phyloP scores from a whole-genome alignment of 1,140 invertebrate genomes.

The Goniozus legneri region DNA sequence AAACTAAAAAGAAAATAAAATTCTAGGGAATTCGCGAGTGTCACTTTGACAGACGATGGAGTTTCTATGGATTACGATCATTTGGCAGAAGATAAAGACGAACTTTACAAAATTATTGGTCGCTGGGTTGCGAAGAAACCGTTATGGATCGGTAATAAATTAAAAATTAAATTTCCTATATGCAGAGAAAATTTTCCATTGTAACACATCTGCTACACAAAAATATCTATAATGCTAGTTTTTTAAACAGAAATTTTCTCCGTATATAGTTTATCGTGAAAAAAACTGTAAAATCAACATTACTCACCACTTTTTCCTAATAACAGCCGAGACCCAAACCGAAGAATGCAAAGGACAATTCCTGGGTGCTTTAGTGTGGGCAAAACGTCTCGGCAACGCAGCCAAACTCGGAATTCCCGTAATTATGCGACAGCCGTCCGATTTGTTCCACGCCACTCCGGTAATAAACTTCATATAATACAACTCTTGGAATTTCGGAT shows the following conservation, averaged over 20 bases:
- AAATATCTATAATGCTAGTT: too few species aligned
- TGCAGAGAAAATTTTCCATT: too few species aligned
- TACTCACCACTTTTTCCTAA: background rate
- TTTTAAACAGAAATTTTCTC: too few species aligned
- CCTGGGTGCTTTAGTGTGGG: slow-evolving; percentile 47
- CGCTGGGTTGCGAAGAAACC: slow-evolving; percentile 32
- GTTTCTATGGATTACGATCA: slow-evolving; percentile 33
- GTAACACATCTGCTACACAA: too few species aligned
- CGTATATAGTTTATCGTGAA: too few species aligned
- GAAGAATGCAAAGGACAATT: slow-evolving; percentile 40
- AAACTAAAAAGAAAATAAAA: background rate
- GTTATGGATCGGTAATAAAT: slow-evolving; percentile 51
- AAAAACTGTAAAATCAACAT: slow-evolving; percentile 6
- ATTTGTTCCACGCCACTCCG: slow-evolving; percentile 42
- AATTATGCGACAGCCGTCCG: slow-evolving; percentile 46
- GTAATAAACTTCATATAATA: slow-evolving; percentile 40
- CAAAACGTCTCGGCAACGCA: slow-evolving; percentile 46
- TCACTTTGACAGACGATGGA: slow-evolving; percentile 21
- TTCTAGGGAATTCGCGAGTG: slow-evolving; percentile 29
- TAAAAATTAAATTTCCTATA: too few species aligned
- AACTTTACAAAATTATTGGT: slow-evolving; percentile 33
- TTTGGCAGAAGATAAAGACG: slow-evolving; percentile 32
- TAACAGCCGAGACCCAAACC: slow-evolving; percentile 42
- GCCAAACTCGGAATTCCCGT: slow-evolving; percentile 50
- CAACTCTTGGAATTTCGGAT: background rate